Percentiles rank a stretch among this genome's conserved stretches.
These are phyloP conservation scores for Turdus rufiventris DNA, from an alignment of 2,113 vertebrate species.

Conservation along the genomic window DNA sequence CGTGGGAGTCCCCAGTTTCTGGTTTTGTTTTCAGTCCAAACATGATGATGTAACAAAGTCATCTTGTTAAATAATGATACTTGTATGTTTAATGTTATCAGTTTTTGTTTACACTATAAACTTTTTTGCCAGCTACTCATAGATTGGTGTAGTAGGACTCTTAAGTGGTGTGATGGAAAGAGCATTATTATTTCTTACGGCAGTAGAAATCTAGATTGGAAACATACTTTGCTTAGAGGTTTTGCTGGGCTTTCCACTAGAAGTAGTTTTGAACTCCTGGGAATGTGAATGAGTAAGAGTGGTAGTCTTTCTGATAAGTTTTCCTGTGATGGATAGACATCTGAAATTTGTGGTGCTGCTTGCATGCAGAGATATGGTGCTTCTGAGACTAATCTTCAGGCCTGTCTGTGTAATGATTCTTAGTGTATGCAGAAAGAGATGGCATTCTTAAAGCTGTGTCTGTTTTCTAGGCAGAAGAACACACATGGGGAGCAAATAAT, in stretches of 20 bases:
- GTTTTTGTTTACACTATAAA: not conserved
- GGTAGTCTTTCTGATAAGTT: not conserved
- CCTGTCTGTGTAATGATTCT: not conserved
- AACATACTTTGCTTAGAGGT: not conserved
- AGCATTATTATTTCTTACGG: not conserved
- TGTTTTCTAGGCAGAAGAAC: not conserved
- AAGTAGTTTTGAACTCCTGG: not conserved
- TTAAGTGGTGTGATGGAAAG: not conserved
- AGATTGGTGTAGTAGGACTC: not conserved
- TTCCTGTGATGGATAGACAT: not conserved
- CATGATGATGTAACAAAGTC: constrained; percentile 24
- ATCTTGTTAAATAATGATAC: constrained; percentile 18
- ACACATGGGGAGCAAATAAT: not conserved
- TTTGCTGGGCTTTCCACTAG: not conserved
- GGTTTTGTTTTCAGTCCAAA: constrained; percentile 43
- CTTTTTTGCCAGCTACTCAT: not conserved
- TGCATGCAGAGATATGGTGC: not conserved
- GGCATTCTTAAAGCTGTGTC: not conserved
- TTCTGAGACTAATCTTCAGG: not conserved
- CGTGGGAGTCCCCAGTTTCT: not conserved
- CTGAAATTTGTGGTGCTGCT: not conserved
- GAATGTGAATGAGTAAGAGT: not conserved
- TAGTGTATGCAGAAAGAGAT: not conserved
- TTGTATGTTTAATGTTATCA: not conserved
- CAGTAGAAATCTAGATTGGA: not conserved